These are phyloP conservation scores for Cyprinodon brontotheroides DNA, from an alignment of 2,113 vertebrate genomes.

Conservation along the genomic window DNA sequence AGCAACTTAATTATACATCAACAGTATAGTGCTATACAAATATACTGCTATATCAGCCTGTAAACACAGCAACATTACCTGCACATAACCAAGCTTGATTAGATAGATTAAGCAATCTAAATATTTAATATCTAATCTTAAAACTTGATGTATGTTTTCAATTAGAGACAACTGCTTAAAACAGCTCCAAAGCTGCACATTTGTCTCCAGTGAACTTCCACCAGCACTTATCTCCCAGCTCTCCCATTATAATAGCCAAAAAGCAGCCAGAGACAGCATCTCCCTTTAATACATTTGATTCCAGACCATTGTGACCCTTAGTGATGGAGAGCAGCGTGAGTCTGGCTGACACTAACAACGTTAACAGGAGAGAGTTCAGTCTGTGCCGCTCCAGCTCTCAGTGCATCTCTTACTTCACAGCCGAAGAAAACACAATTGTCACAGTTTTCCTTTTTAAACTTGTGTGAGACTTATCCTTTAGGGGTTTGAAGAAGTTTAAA, in stretches of 20 bases:
- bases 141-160: not conserved
- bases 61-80: not conserved
- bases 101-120: not conserved
- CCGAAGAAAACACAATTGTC: constrained; percentile 52
- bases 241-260: constrained; percentile 41
- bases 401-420: constrained; percentile 48
- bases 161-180: constrained; percentile 7
- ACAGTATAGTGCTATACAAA: not conserved
- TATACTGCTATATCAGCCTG: not conserved
- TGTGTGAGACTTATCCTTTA: constrained; percentile 47
- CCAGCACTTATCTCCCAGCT: not conserved
- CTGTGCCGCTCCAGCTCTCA: constrained; percentile 46
- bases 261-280: constrained; percentile 37
- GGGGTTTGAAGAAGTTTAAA: constrained; percentile 74
- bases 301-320: constrained; percentile 71
- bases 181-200: constrained; percentile 9
- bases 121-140: not conserved
- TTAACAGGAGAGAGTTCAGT: constrained; percentile 70
- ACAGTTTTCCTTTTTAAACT: constrained; percentile 50
- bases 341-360: constrained; percentile 75
- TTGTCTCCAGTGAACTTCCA: constrained; percentile 13
- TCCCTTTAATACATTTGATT: constrained; percentile 67
- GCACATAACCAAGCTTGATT: not conserved
- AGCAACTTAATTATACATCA: too few relatives aligned
- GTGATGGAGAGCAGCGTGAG: constrained; percentile 74